Evolutionary conservation across 2,797 vertebrate genomes (phyloP), one percentile per base, ranked within the genome.

Genomic region (Craterocephalus amniculus): DNA sequence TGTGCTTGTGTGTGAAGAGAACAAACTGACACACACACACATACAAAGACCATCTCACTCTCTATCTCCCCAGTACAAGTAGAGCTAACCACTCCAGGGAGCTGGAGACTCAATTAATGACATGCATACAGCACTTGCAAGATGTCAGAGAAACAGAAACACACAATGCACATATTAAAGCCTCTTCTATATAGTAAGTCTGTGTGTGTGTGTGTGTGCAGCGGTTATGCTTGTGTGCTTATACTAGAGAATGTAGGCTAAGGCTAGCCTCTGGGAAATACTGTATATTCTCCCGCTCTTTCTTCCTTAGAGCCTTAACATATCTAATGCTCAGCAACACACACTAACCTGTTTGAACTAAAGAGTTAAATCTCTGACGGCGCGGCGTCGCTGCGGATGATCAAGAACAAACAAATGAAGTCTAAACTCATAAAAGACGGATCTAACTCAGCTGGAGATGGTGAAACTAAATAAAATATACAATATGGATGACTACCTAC

Each of bases 81-180:
- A 62, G 85, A 89, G 89, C 86, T 88, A 89, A 89, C 87, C 88
- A 90, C 93, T 92, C 90, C 85, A 84, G 89, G 91, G 92, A 90
- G 81, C 90, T 86, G 83, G 88, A 92, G 91, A 92, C 90, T 89
- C 89, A 88, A 88, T 92, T 92, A 89, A 91, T 91, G 90, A 91
- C 89, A 90, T 88, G 87, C 86, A 91, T 86, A 86, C 84, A 88
- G 85, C 85, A 87, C 87, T 88, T 74, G 84, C 85, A 88, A 89
- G 85, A 89, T 82, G 83, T 86, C 87, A 84, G 84, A 57, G 78
- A 85, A 77, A 86, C 77, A 89, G 87, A 88, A 91, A 83, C 83
- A 86, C 76, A 88, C 85, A 86, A 87, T 80, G 79, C 74, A 64
- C 85, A 90, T 86, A 89, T 90, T 87, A 91, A 88, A 91, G 83